Percentiles rank a stretch among this genome's conserved stretches.
These are phyloP conservation scores for Maniola hyperantus DNA, from an alignment of 2,888 invertebrate genomes.

Conservation along the genomic window DNA sequence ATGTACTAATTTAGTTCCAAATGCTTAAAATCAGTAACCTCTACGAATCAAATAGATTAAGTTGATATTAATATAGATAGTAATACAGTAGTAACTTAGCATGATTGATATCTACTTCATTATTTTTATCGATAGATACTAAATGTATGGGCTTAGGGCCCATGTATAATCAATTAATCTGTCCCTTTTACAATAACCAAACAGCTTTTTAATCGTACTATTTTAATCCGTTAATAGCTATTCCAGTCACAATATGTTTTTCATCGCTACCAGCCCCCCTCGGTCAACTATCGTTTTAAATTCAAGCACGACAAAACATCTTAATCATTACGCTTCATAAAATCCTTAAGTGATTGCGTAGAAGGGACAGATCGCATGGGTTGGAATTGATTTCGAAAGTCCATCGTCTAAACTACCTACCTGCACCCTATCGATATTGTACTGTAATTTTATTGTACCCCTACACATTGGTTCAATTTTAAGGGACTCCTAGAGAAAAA, in stretches of 20 bases:
- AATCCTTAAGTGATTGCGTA: conserved; percentile 80
- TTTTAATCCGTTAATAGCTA: conserved; percentile 75
- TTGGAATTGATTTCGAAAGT: conserved; percentile 74
- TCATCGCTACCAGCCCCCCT: conserved; percentile 54
- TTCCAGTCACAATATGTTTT: conserved; percentile 77
- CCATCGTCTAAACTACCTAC: conserved; percentile 70
- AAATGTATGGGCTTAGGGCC: conserved; percentile 9
- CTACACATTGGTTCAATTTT: conserved; percentile 34
- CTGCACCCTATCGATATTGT: conserved; percentile 47
- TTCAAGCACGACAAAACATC: conserved; percentile 73
- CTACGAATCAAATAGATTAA: not conserved
- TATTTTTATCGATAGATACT: conserved; percentile 7
- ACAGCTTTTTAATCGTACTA: conserved; percentile 33
- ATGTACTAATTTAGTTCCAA: no score
- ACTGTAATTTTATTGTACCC: conserved; percentile 42
- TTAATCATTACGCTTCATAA: conserved; percentile 82
- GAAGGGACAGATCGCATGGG: conserved; percentile 70
- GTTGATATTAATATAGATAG: not conserved
- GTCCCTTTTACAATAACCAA: conserved; percentile 43
- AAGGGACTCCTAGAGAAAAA: conserved; percentile 22
- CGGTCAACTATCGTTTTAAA: conserved; percentile 58
- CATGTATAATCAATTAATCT: conserved; percentile 33
- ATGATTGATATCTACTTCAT: not conserved
- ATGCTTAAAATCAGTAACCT: not conserved
- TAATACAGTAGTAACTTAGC: not conserved